These are phyloP conservation scores for Hirtodrosophila alboralis DNA, from an alignment of 2,888 invertebrate species.

Conservation along the genomic window DNA sequence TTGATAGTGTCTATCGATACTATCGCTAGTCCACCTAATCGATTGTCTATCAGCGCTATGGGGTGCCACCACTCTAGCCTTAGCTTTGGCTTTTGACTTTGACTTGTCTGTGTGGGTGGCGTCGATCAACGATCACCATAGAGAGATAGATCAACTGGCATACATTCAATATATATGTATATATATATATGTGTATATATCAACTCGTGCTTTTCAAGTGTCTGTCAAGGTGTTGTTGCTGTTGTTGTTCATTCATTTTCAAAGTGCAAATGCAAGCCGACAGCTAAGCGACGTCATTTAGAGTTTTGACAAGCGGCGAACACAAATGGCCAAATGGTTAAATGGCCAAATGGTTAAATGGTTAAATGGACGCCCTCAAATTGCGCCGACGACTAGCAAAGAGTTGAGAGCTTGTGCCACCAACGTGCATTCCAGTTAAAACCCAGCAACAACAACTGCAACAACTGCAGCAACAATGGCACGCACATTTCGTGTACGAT, in stretches of 20 bases:
- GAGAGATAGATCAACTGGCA: slow-evolving; percentile 42
- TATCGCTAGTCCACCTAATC: too few species aligned
- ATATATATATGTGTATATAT: slow-evolving; percentile 15
- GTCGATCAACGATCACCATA: slow-evolving; percentile 51
- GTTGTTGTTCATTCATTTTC: slow-evolving; percentile 57
- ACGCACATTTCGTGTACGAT: slow-evolving; percentile 78
- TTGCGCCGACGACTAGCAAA: slow-evolving; percentile 36
- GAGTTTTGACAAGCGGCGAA: slow-evolving; percentile 73
- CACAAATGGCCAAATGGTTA: slow-evolving; percentile 66
- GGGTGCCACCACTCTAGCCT: neutral
- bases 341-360: slow-evolving; percentile 16
- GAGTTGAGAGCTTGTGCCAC: slow-evolving; percentile 62
- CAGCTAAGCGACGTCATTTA: slow-evolving; percentile 79
- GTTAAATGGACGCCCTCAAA: slow-evolving; percentile 58
- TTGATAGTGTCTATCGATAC: too few species aligned
- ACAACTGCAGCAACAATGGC: slow-evolving; percentile 50
- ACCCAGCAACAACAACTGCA: slow-evolving; percentile 24
- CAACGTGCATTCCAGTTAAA: slow-evolving; percentile 68
- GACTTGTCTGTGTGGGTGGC: slow-evolving; percentile 62
- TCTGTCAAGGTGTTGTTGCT: slow-evolving; percentile 59
- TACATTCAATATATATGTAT: slow-evolving; percentile 50
- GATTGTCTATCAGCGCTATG: too few species aligned
- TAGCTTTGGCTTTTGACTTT: slow-evolving; percentile 1
- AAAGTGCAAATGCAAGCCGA: slow-evolving; percentile 78
- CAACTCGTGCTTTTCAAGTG: slow-evolving; percentile 62